Percentiles rank a stretch among this genome's conserved stretches.
phyloP scores from a whole-genome alignment of 2,888 invertebrate genomes.

The Heliconius ismenius region DNA sequence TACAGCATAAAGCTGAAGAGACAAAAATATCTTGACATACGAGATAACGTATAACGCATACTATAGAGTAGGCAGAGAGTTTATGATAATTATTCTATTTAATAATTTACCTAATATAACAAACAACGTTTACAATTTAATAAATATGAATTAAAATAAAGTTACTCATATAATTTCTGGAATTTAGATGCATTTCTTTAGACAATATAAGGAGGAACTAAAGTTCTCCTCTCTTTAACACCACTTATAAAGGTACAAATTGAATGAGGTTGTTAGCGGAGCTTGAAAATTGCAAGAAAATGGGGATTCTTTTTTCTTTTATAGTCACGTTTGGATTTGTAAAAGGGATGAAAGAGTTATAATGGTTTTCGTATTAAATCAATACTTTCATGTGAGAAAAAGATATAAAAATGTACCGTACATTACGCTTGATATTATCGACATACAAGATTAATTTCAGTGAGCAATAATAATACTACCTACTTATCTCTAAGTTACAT shows the following conservation, averaged over 20 bases:
- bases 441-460: too few species aligned
- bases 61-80: neutral
- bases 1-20: too few species aligned
- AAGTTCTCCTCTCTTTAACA: neutral
- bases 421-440: neutral
- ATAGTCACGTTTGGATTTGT: constrained; percentile 20
- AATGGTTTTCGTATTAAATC: neutral
- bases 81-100: neutral
- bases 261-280: constrained; percentile 27
- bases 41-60: neutral
- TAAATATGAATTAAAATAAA: neutral
- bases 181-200: neutral
- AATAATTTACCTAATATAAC: neutral
- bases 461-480: neutral
- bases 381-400: neutral
- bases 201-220: constrained; percentile 5
- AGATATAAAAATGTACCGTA: neutral
- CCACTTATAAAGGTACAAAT: constrained; percentile 23
- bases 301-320: constrained; percentile 10
- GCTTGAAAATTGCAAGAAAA: constrained; percentile 22
- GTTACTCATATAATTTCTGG: neutral
- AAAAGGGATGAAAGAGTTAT: neutral
- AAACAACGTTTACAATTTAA: neutral
- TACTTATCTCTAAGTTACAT: neutral
- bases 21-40: too few species aligned